phyloP scores from a whole-genome alignment of 2,888 invertebrate genomes.

The Pharmacophagus antenor region DNA sequence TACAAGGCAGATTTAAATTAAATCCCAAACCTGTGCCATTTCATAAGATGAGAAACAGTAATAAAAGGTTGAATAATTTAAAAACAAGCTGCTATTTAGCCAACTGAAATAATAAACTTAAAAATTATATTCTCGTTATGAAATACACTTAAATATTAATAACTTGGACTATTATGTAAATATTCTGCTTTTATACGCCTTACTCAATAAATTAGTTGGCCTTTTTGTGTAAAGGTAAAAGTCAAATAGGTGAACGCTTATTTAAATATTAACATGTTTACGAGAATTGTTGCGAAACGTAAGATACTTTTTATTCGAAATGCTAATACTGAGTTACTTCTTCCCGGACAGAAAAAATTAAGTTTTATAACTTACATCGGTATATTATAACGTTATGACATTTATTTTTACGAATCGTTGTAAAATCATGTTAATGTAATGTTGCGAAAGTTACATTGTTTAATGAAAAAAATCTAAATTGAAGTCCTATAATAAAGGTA shows the following conservation, averaged over 20 bases:
- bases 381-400: neutral
- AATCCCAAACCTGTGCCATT: no score
- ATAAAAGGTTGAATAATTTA: no score
- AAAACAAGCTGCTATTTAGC: no score
- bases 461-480: no score
- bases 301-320: slow-evolving; percentile 26
- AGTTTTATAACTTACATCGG: neutral
- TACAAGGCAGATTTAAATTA: no score
- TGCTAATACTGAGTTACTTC: slow-evolving; percentile 10
- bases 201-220: slow-evolving; percentile 35
- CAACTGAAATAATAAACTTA: no score
- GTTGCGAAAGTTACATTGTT: no score
- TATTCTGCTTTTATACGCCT: slow-evolving; percentile 33
- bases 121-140: neutral
- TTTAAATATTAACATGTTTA: slow-evolving; percentile 47
- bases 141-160: neutral
- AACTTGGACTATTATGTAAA: neutral
- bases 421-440: no score
- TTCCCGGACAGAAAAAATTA: slow-evolving; percentile 16
- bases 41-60: no score
- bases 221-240: slow-evolving; percentile 42
- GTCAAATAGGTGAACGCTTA: slow-evolving; percentile 42
- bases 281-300: slow-evolving; percentile 37
- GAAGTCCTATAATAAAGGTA: no score
- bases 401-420: no score